Conservation (phyloP, 2,888 invertebrate genomes). For the Cryptocheilus praepositus region DNA sequence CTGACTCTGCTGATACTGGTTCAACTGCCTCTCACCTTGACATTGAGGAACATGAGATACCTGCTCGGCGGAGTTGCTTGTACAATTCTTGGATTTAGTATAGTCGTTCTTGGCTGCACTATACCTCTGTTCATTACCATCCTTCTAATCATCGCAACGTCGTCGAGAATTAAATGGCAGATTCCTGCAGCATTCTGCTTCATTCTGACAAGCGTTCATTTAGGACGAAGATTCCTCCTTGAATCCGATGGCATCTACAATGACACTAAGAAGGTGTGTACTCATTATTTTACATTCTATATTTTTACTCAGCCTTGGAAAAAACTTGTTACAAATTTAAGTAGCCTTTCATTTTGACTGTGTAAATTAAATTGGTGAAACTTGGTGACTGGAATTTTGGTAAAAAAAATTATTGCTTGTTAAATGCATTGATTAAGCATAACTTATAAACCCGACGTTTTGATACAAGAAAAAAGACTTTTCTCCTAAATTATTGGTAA, state of each 20-base stretch:
- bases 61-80: conserved; percentile 78
- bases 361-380: no score
- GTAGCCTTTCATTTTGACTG: no score
- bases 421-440: no score
- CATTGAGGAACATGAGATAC: conserved; percentile 57
- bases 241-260: not conserved
- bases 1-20: conserved; percentile 78
- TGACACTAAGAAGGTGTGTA: no score
- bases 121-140: conserved; percentile 84
- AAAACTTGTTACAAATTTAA: no score
- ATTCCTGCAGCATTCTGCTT: conserved; percentile 60
- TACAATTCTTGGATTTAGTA: conserved; percentile 78
- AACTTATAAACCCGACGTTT: no score
- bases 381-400: no score
- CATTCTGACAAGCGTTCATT: conserved; percentile 53
- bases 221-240: conserved; percentile 47
- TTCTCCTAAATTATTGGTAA: not conserved
- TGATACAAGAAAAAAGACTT: no score
- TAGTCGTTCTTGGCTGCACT: conserved; percentile 80
- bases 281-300: no score
- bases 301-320: no score
- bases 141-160: conserved; percentile 82
- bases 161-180: conserved; percentile 42
- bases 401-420: no score
- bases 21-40: conserved; percentile 65